Conservation (phyloP, 2,888 invertebrate genomes). For the Drosophila greeni region DNA sequence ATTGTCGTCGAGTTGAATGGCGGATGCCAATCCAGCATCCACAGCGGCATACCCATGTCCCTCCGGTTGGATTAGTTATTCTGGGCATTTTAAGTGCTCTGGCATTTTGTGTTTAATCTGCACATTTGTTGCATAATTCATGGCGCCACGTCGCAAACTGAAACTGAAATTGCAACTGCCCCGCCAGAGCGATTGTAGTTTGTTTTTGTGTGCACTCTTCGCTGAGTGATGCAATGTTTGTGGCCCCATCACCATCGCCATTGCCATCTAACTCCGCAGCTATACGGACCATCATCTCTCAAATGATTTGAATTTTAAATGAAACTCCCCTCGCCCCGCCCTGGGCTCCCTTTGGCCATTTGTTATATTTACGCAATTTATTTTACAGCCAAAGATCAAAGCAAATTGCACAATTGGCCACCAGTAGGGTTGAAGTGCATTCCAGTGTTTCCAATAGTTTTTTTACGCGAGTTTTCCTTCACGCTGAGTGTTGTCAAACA, state of each 20-base stretch:
- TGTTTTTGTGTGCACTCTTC: constrained; percentile 27
- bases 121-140: constrained; percentile 70
- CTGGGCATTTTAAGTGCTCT: constrained; percentile 67
- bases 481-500: constrained; percentile 65
- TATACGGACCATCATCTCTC: constrained; percentile 18
- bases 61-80: constrained; percentile 58
- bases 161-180: constrained; percentile 21
- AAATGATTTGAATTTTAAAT: constrained; percentile 63
- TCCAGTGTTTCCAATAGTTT: constrained; percentile 21
- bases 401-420: constrained; percentile 62
- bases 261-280: not conserved
- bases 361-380: constrained; percentile 66
- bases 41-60: not conserved
- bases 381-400: constrained; percentile 66
- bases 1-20: constrained; percentile 33
- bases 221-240: constrained; percentile 33
- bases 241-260: constrained; percentile 3
- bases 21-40: constrained; percentile 22
- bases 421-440: constrained; percentile 8
- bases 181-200: constrained; percentile 29
- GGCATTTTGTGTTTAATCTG: constrained; percentile 72
- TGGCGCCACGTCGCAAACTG: constrained; percentile 41
- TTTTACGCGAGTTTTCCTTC: constrained; percentile 27
- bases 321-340: constrained; percentile 21
- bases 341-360: constrained; percentile 31